Percentiles rank a stretch among this genome's conserved stretches.
These are phyloP conservation scores for Dasypolia templi DNA, from an alignment of 2,888 invertebrate genomes.

Conservation along the genomic window DNA sequence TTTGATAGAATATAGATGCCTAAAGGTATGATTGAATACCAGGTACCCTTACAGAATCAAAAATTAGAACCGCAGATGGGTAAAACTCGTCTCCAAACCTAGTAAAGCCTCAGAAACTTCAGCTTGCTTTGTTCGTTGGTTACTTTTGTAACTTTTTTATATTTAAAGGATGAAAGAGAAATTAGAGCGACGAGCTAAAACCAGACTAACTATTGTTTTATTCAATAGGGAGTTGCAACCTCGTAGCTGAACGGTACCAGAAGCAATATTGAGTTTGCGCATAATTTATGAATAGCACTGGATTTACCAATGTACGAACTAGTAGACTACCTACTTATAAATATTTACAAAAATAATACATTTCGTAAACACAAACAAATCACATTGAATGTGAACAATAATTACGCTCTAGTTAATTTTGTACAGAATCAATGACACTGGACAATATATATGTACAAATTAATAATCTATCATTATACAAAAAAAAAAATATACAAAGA, in stretches of 20 bases:
- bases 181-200: constrained; percentile 63
- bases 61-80: neutral
- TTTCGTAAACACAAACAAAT: constrained; percentile 70
- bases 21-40: neutral
- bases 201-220: constrained; percentile 67
- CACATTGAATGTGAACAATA: constrained; percentile 74
- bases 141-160: constrained; percentile 38
- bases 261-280: constrained; percentile 64
- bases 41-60: neutral
- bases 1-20: neutral
- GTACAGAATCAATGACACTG: constrained; percentile 67
- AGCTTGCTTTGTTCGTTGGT: neutral
- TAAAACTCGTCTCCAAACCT: neutral
- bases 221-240: constrained; percentile 61
- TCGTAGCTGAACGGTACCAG: constrained; percentile 58
- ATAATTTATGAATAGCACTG: constrained; percentile 64
- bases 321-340: constrained; percentile 46
- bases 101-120: neutral
- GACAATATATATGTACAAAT: constrained; percentile 63
- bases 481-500: constrained; percentile 82
- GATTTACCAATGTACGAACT: constrained; percentile 40
- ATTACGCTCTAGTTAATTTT: constrained; percentile 74
- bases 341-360: constrained; percentile 67
- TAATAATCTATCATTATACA: constrained; percentile 73
- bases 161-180: constrained; percentile 50